phyloP scores from a whole-genome alignment of 2,113 vertebrate genomes.

The Oryzias javanicus region DNA sequence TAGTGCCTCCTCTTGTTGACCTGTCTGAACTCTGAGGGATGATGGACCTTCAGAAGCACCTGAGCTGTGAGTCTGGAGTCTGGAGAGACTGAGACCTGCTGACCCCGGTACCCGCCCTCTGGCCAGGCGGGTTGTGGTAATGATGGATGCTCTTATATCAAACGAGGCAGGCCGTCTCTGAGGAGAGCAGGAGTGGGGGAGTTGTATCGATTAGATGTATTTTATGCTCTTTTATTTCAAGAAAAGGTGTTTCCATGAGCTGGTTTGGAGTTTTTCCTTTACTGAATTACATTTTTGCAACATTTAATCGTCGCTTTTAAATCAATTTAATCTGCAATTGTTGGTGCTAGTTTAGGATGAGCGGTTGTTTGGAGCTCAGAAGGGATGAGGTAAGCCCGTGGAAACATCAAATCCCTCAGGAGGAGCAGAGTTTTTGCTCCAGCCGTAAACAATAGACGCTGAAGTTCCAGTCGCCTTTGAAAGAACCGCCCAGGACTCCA shows the following conservation, averaged over 20 bases:
- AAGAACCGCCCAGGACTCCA: constrained; percentile 32
- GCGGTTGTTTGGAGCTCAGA: background rate
- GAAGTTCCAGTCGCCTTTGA: constrained; percentile 28
- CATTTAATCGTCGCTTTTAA: too few relatives aligned
- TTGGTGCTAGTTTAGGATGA: too few relatives aligned
- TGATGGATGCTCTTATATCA: constrained; percentile 64
- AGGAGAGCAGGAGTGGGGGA: constrained; percentile 26
- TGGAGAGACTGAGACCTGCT: constrained; percentile 25
- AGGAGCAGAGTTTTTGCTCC: constrained; percentile 13
- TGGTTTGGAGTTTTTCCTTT: too few relatives aligned
- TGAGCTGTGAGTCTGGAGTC: constrained; percentile 27
- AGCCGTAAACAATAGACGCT: constrained; percentile 39
- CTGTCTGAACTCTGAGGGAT: constrained; percentile 17
- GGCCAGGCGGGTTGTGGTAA: constrained; percentile 42
- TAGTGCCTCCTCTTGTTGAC: constrained; percentile 23
- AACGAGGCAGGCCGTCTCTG: constrained; percentile 42
- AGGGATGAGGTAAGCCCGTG: constrained; percentile 9
- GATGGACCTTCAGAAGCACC: constrained; percentile 35
- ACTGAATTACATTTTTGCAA: too few relatives aligned
- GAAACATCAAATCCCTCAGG: constrained; percentile 10
- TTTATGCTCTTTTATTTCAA: too few relatives aligned
- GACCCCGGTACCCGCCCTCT: constrained; percentile 40
- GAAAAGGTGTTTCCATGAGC: too few relatives aligned
- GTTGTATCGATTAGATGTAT: background rate
- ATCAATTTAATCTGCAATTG: too few relatives aligned